Conservation (phyloP, 2,888 invertebrate species). For the Thereva nobilitata region DNA sequence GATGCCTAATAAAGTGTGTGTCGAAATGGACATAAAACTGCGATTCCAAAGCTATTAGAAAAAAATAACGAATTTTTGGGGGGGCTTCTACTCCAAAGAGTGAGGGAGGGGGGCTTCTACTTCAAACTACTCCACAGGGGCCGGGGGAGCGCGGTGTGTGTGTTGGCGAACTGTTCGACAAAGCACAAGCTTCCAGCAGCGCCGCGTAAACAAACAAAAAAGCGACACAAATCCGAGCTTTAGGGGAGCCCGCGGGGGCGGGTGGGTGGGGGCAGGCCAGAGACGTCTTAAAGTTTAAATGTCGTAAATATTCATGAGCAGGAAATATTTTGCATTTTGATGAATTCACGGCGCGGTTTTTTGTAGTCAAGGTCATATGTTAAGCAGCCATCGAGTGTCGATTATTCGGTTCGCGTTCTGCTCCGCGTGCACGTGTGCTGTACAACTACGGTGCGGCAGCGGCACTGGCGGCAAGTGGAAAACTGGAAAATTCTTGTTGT, state of each 20-base stretch:
- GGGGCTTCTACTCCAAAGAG: no score
- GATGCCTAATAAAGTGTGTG: conserved; percentile 8
- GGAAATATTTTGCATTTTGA: conserved; percentile 46
- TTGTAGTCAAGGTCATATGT: conserved; percentile 45
- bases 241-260: background rate
- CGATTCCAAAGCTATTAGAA: background rate
- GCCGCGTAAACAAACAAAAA: conserved; percentile 29
- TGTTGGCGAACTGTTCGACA: conserved; percentile 8
- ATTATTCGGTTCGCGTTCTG: conserved; percentile 33
- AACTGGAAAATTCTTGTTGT: no score
- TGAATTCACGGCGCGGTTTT: conserved; percentile 44
- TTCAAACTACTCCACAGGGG: no score
- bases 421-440: conserved; percentile 23
- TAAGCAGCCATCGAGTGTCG: conserved; percentile 41
- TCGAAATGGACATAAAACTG: conserved; percentile 20
- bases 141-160: no score
- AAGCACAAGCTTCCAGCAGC: conserved; percentile 19
- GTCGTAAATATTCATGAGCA: conserved; percentile 45
- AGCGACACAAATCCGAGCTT: conserved; percentile 22
- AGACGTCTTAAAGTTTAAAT: conserved; percentile 33
- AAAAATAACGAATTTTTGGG: no score
- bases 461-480: background rate
- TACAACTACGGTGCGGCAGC: background rate
- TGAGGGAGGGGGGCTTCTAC: no score
- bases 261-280: background rate